These are phyloP conservation scores for Stictonetta naevosa DNA, from an alignment of 2,113 vertebrate genomes.

Conservation along the genomic window DNA sequence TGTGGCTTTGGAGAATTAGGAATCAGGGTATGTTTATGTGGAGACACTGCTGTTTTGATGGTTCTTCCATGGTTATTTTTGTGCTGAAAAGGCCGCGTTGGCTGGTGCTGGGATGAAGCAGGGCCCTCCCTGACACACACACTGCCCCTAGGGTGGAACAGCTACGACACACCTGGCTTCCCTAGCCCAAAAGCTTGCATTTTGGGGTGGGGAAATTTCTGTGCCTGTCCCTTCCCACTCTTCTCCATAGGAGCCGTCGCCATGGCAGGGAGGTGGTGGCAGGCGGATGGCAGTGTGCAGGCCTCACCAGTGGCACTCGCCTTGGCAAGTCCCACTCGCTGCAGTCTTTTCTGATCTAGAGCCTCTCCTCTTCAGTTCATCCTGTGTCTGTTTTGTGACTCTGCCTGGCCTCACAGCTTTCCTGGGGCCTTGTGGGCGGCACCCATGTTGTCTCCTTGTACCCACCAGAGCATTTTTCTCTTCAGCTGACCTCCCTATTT, in stretches of 20 bases:
- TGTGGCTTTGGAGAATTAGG: not conserved
- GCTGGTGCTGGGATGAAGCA: not conserved
- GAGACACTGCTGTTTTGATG: not conserved
- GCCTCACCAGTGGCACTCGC: not conserved
- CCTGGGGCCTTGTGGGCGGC: not conserved
- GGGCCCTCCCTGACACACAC: not conserved
- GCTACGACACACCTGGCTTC: not conserved
- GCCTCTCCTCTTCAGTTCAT: not conserved
- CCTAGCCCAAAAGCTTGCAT: not conserved
- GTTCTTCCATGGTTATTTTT: not conserved
- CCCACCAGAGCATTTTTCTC: not conserved
- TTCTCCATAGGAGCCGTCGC: not conserved
- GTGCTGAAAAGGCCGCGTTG: accelerated
- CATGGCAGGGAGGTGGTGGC: accelerated
- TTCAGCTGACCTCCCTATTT: not conserved
- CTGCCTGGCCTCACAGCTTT: not conserved
- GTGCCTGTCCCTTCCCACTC: not conserved
- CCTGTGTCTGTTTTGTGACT: not conserved
- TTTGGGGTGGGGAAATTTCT: not conserved
- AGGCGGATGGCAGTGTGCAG: not conserved
- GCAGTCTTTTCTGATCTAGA: not conserved
- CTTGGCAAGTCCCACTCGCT: not conserved
- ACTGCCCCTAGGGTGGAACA: not conserved
- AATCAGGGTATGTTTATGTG: not conserved
- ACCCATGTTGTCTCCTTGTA: not conserved